Conservation (phyloP, 2,888 invertebrate genomes). For the Acanthosepion pharaonis region DNA sequence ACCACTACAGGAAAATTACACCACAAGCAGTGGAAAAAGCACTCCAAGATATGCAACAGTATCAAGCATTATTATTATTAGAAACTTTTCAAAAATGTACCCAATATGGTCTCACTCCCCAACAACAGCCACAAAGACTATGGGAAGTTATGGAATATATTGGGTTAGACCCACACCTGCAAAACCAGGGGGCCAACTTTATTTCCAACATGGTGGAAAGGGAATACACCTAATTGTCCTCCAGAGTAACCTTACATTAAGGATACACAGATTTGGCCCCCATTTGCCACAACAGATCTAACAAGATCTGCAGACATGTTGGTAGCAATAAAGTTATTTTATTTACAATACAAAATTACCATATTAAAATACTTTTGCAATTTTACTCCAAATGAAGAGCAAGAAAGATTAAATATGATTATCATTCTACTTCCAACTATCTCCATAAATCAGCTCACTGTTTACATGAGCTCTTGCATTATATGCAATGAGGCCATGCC, state of each 20-base stretch:
- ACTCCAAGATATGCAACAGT: too few species aligned
- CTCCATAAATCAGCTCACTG: too few species aligned
- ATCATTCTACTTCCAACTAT: too few species aligned
- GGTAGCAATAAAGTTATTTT: background rate
- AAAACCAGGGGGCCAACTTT: background rate
- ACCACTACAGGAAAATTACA: too few species aligned
- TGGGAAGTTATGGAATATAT: conserved; percentile 45
- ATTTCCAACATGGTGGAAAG: conserved; percentile 42
- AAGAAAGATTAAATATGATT: too few species aligned
- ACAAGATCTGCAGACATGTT: background rate
- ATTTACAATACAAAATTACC: too few species aligned
- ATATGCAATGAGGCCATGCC: too few species aligned
- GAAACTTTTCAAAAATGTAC: background rate
- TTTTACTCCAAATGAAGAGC: too few species aligned
- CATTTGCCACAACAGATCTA: conserved; percentile 35
- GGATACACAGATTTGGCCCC: background rate
- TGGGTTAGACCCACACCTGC: background rate
- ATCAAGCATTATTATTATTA: too few species aligned
- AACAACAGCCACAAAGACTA: conserved; percentile 34
- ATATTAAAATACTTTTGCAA: too few species aligned
- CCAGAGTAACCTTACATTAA: background rate
- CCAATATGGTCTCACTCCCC: conserved; percentile 44
- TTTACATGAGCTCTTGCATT: too few species aligned
- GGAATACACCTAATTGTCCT: conserved; percentile 12
- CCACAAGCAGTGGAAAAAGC: too few species aligned